A percentile compares a stretch with the other conserved stretches of the same genome.
These are phyloP conservation scores for Nephrotoma appendiculata DNA, from an alignment of 2,888 invertebrate species.

Conservation along the genomic window DNA sequence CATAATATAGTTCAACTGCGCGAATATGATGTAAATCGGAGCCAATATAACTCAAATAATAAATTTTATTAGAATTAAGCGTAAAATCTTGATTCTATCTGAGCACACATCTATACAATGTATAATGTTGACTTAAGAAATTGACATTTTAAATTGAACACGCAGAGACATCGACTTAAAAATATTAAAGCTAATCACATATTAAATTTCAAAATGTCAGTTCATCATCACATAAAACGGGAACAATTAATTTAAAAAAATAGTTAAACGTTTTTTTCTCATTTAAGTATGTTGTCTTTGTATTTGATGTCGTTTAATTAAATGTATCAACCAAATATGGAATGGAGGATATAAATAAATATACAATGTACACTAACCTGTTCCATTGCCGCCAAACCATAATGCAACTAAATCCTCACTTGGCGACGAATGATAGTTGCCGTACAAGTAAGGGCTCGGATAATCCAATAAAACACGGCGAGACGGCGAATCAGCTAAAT, in stretches of 20 bases:
- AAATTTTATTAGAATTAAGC: too few species aligned
- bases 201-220: neutral
- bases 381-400: slow-evolving; percentile 51
- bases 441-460: slow-evolving; percentile 31
- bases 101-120: too few species aligned
- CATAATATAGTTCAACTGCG: neutral
- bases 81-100: too few species aligned
- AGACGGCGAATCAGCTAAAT: slow-evolving; percentile 32
- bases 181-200: neutral
- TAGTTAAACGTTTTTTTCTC: neutral
- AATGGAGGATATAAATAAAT: neutral
- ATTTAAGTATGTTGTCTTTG: neutral
- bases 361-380: slow-evolving; percentile 31
- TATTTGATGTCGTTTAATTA: neutral
- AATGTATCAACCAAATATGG: neutral
- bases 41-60: neutral
- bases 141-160: neutral
- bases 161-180: neutral
- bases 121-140: neutral
- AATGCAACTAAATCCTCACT: slow-evolving; percentile 63
- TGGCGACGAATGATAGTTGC: slow-evolving; percentile 39
- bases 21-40: neutral
- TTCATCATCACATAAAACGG: neutral
- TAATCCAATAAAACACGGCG: slow-evolving; percentile 33
- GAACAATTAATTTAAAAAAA: neutral